Base-by-base conservation (phyloP, 1,140 invertebrate species). In the Lutraria rhynchaena region DNA sequence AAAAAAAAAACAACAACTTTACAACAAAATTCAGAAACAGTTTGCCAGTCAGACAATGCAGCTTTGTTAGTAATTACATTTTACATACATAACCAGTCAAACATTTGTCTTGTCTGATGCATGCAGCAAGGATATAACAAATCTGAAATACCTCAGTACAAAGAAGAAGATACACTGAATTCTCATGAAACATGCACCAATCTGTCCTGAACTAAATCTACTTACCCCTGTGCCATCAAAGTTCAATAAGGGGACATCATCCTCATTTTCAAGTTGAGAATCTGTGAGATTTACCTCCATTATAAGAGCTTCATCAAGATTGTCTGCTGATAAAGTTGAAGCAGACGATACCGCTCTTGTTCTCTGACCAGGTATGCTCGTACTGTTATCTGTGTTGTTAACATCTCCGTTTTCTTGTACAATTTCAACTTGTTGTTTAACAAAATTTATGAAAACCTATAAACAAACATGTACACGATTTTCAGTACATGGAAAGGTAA, bases 371-470 rank as follows among this genome's bases (percentile, higher is more conserved):
- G 61, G 31, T 44, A 29, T 17, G 3, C 9, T 11, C 4, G 7
- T 17, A 13, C 15, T 4, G 1, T 22, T 2, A 15, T 24, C 5
- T 31, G 46, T 31, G 60, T n/a, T 22, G 61, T 41, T 85, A 76
- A 31, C 63, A 51, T 15, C 27, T 44, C 41, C 63, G 46, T 61
- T 76, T 61, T 90, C 89, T 41, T 86, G 83, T 4, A 90, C 88
- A 33, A 90, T 86, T 69, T 91, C 91, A 22, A 88, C 87, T 82
- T 93, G 93, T 81, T 93, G 90, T 61, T 93, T 93, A 3, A 93
- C 93, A 89, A 93, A 93, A 82, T 93, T 93, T 46, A 93, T 93
- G 69, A 93, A 93, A 15, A 93, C 93, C 93, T 93, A 83, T 5
- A 85, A 83, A 74, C 22, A 58, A 67, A n/a, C n/a, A n/a, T n/a